phyloP scores from a whole-genome alignment of 1,140 invertebrate genomes.

The Vanessa tameamea region DNA sequence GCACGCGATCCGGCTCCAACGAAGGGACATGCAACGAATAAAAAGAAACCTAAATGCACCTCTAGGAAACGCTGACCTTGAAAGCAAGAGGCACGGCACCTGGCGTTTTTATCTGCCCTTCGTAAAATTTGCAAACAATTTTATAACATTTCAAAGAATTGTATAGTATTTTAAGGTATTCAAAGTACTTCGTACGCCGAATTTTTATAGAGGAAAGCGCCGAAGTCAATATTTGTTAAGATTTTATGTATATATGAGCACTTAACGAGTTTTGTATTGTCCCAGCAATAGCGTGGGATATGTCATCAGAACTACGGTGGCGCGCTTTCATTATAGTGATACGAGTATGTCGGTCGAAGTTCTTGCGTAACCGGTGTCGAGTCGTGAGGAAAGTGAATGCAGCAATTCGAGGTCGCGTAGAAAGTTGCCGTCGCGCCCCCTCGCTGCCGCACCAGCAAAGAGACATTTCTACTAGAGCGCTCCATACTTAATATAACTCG shows the following conservation, averaged over 20 bases:
- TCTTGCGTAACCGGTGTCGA: constrained; percentile 76
- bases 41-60: constrained; percentile 79
- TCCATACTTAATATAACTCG: constrained; percentile 21
- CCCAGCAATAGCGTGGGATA: constrained; percentile 32
- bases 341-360: constrained; percentile 65
- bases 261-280: constrained; percentile 8
- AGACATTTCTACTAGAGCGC: constrained; percentile 39
- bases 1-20: constrained; percentile 71
- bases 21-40: constrained; percentile 76
- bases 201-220: not conserved
- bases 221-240: not conserved
- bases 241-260: not conserved
- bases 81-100: constrained; percentile 74
- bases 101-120: constrained; percentile 78
- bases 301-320: constrained; percentile 43
- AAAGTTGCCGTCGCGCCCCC: constrained; percentile 68
- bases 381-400: constrained; percentile 78
- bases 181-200: not conserved
- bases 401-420: constrained; percentile 79
- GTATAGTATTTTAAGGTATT: not conserved
- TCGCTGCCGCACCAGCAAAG: constrained; percentile 38
- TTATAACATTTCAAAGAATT: constrained; percentile 47
- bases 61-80: constrained; percentile 79
- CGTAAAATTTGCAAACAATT: constrained; percentile 70
- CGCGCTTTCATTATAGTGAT: constrained; percentile 52